These are phyloP conservation scores for Somateria mollissima DNA, from an alignment of 2,797 vertebrate species.

Conservation along the genomic window DNA sequence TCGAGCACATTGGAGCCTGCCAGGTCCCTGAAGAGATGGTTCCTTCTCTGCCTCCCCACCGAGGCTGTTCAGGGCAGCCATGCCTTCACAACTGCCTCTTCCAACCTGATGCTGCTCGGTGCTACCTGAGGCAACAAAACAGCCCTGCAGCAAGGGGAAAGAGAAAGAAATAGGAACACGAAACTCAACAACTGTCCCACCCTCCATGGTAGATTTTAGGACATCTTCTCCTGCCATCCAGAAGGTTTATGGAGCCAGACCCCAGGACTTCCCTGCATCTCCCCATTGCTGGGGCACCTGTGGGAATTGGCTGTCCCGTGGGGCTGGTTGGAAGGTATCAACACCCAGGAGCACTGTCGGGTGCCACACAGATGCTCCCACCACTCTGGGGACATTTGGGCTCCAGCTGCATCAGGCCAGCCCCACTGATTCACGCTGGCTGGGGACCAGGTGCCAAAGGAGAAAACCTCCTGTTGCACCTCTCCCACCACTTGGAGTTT, in stretches of 20 bases:
- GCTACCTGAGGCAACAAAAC: not conserved
- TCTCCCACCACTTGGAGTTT: not conserved
- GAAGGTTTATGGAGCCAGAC: not conserved
- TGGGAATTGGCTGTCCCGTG: not conserved
- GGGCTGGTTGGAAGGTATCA: not conserved
- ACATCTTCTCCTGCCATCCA: not conserved
- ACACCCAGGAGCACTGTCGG: fast-evolving
- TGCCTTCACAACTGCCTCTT: not conserved
- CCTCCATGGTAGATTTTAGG: fast-evolving
- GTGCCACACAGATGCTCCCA: fast-evolving
- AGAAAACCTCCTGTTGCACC: not conserved
- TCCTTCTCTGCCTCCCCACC: not conserved
- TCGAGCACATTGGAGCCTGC: not conserved
- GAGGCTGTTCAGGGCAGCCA: not conserved
- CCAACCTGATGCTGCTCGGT: not conserved
- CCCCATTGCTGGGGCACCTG: not conserved
- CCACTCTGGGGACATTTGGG: not conserved
- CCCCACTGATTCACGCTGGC: not conserved
- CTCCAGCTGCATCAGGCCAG: not conserved
- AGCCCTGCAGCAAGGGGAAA: not conserved
- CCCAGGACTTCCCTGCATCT: fast-evolving
- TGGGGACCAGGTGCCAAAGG: not conserved
- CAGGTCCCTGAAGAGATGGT: not conserved
- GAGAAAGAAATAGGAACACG: not conserved
- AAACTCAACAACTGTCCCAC: fast-evolving